These are phyloP conservation scores for Aleiodes testaceus DNA, from an alignment of 2,888 invertebrate genomes.

Conservation along the genomic window DNA sequence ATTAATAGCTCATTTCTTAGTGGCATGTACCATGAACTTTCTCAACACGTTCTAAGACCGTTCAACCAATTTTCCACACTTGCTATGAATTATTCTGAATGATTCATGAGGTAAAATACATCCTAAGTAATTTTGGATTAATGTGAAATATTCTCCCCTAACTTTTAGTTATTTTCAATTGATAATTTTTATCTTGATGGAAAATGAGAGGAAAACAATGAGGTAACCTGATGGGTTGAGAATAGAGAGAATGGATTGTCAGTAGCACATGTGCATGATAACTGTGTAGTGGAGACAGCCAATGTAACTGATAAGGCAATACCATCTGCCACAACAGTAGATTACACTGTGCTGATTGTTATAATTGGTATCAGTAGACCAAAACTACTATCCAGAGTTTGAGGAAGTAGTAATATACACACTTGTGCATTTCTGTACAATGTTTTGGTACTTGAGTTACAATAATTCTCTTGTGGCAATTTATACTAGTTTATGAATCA, in stretches of 20 bases:
- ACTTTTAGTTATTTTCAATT: too few species aligned
- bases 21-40: neutral
- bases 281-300: neutral
- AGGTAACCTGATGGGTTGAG: too few species aligned
- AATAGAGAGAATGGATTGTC: neutral
- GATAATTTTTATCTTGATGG: too few species aligned
- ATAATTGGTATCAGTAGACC: slow-evolving; percentile 16
- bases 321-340: neutral
- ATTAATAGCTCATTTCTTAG: too few species aligned
- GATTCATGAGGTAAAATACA: neutral
- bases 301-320: neutral
- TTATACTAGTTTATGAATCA: too few species aligned
- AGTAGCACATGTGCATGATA: neutral
- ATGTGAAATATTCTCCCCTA: too few species aligned
- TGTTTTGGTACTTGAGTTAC: neutral
- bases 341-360: slow-evolving; percentile 12
- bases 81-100: neutral
- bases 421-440: slow-evolving; percentile 62
- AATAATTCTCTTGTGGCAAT: neutral
- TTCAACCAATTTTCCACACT: slow-evolving; percentile 3
- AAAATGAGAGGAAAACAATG: too few species aligned
- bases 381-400: slow-evolving; percentile 58
- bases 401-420: slow-evolving; percentile 61
- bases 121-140: neutral
- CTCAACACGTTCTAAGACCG: neutral